Percentiles rank a stretch among this genome's conserved stretches.
Evolutionary conservation across 2,113 vertebrate genomes (phyloP).

Genomic region (Saccopteryx bilineata): DNA sequence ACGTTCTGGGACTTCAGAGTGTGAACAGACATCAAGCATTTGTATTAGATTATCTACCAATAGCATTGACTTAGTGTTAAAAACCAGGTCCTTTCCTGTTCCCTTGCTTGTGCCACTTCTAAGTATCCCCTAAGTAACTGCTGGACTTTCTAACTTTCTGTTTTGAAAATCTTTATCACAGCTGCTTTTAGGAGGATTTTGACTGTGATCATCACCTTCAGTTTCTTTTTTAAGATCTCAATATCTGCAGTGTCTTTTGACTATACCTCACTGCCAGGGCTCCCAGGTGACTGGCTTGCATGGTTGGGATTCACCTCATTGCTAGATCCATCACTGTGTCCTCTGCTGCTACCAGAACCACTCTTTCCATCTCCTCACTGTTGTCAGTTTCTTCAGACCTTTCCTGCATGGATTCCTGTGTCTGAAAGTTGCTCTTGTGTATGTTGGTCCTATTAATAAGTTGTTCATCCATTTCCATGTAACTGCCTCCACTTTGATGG

Average conservation of each 20-base stretch:
- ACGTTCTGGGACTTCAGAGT: constrained; percentile 90
- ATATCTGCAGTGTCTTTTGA: constrained; percentile 98
- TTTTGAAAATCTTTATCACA: constrained; percentile 91
- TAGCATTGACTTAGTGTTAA: constrained; percentile 90
- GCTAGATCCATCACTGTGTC: constrained; percentile 96
- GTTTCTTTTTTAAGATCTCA: constrained; percentile 96
- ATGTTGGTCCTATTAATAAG: constrained; percentile 94
- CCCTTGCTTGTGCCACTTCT: constrained; percentile 85
- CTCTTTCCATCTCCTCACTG: constrained; percentile 98
- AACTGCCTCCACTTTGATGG: constrained; percentile 97
- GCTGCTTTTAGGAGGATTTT: constrained; percentile 89
- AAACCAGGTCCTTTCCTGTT: constrained; percentile 91
- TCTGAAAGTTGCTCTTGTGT: constrained; percentile 96
- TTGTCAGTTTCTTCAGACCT: constrained; percentile 99
- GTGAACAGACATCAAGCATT: constrained; percentile 93
- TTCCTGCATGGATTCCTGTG: constrained; percentile 99
- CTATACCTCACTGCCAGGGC: constrained; percentile 96
- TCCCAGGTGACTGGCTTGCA: constrained; percentile 97
- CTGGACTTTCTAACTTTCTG: constrained; percentile 92
- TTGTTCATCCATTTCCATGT: constrained; percentile 99
- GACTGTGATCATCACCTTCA: constrained; percentile 92
- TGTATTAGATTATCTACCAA: constrained; percentile 92
- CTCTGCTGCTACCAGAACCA: constrained; percentile 96
- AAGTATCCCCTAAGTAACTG: constrained; percentile 92
- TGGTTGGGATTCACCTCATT: constrained; percentile 97